Percentiles rank a stretch among this genome's conserved stretches.
Evolutionary conservation across 2,888 invertebrate species (phyloP).

Genomic region (Lochmaea crataegi): DNA sequence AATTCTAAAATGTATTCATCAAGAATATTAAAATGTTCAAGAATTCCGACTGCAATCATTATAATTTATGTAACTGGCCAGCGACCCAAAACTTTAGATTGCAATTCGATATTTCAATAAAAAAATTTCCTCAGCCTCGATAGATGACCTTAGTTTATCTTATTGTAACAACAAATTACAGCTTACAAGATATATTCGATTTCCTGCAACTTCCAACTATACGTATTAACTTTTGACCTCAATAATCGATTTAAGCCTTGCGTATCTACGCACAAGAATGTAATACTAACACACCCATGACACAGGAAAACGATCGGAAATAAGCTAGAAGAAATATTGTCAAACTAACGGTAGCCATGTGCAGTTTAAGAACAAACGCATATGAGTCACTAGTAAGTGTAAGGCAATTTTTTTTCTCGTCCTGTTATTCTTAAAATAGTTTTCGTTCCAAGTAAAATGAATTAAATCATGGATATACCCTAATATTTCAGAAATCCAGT

Average conservation of each 20-base stretch:
- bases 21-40: too few relatives aligned
- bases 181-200: not conserved
- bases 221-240: constrained; percentile 7
- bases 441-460: too few relatives aligned
- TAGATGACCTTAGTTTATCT: not conserved
- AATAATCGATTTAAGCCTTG: constrained; percentile 4
- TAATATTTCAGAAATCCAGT: too few relatives aligned
- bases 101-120: too few relatives aligned
- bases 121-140: not conserved
- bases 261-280: constrained; percentile 4
- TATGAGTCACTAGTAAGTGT: not conserved
- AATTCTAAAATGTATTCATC: too few relatives aligned
- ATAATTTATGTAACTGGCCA: too few relatives aligned
- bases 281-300: not conserved
- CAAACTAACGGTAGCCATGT: not conserved
- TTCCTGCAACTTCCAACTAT: not conserved
- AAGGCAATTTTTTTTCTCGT: too few relatives aligned
- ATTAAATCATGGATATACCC: too few relatives aligned
- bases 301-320: not conserved
- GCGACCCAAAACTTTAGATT: too few relatives aligned
- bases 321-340: not conserved
- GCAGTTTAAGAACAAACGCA: not conserved
- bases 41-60: too few relatives aligned
- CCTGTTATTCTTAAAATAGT: too few relatives aligned
- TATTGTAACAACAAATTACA: not conserved